Evolutionary conservation across 2,797 vertebrate genomes (phyloP), one percentile per base, ranked within the genome.

Genomic region (Pagetopsis macropterus): DNA sequence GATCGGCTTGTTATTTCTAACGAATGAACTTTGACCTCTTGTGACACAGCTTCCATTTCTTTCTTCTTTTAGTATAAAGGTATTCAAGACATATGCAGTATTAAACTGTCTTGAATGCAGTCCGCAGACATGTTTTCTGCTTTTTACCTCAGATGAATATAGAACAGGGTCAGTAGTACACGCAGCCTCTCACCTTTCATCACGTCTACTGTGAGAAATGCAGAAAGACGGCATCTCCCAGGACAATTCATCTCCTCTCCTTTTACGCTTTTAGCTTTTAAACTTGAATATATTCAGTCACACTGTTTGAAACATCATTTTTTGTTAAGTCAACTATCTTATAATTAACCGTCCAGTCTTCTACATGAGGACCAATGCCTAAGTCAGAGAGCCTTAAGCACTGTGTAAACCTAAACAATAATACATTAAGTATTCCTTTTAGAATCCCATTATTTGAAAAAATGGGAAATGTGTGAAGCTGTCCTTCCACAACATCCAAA

Each of bases 101-200:
- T 65, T 54, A 51, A 65, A 43, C 17, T 15, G 13, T 6, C n/a
- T 31, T 40, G 40, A 19, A 12, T 15, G 66, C 23, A 27, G n/a
- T 43, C 1, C 54, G 58, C 4, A 16, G 62, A 48, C 54, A 37
- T 4, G 13, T 3, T 13, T 40, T 48, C 45, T 4, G 11, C 3
- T 9, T 23, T 54, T 45, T 44, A 19, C 48, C 57, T 68, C 68
- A 62, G 70, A 79, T 64, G 61, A 52, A 79, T 77, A 37, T 65
- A 80, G 71, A 78, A 70, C 79, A 31, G 58, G 65, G 71, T 84
- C 82, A 84, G 77, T 76, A 10, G 75, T 44, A 49, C 77, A 44
- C n/a, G 65, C 8, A 27, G 59, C n/a, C 27, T 74, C 75, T 61
- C 19, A 13, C 56, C 73, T 66, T 72, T 54, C 1, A 68, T 73